These are phyloP conservation scores for Hephaestus fuliginosus DNA, from an alignment of 2,797 vertebrate species.

Conservation along the genomic window DNA sequence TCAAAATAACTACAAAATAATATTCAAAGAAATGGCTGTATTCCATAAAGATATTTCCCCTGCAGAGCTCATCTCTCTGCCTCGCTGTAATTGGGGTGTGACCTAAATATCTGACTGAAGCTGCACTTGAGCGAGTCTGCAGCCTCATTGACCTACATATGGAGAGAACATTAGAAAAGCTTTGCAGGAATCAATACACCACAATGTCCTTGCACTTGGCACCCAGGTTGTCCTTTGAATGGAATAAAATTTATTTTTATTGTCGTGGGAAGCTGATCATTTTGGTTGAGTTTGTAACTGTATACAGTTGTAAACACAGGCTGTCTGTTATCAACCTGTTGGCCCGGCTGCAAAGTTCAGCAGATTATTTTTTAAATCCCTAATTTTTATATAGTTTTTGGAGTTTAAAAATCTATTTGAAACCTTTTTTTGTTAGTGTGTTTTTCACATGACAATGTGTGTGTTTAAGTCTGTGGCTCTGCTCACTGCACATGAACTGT, in stretches of 20 bases:
- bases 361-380: not conserved
- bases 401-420: not conserved
- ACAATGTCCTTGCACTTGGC: slow-evolving; percentile 52
- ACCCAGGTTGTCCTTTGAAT: slow-evolving; percentile 3
- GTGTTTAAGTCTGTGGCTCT: not conserved
- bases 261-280: slow-evolving; percentile 1
- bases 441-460: not conserved
- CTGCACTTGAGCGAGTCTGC: slow-evolving; percentile 83
- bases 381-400: not conserved
- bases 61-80: slow-evolving; percentile 79
- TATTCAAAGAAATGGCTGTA: slow-evolving; percentile 77
- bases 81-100: slow-evolving; percentile 85
- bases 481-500: slow-evolving; percentile 2
- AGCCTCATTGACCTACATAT: slow-evolving; percentile 88
- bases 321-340: slow-evolving; percentile 51
- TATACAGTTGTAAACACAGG: not conserved
- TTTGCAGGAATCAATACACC: slow-evolving; percentile 78
- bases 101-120: slow-evolving; percentile 85
- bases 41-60: slow-evolving; percentile 79
- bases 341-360: slow-evolving; percentile 34
- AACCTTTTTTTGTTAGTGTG: not conserved
- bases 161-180: slow-evolving; percentile 77
- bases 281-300: slow-evolving; percentile 5
- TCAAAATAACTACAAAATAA: slow-evolving; percentile 75
- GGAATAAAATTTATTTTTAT: slow-evolving; percentile 13